Evolutionary conservation across 2,797 vertebrate species (phyloP), one percentile per base, ranked within the genome.

Genomic region (Hozukius guyotensis): DNA sequence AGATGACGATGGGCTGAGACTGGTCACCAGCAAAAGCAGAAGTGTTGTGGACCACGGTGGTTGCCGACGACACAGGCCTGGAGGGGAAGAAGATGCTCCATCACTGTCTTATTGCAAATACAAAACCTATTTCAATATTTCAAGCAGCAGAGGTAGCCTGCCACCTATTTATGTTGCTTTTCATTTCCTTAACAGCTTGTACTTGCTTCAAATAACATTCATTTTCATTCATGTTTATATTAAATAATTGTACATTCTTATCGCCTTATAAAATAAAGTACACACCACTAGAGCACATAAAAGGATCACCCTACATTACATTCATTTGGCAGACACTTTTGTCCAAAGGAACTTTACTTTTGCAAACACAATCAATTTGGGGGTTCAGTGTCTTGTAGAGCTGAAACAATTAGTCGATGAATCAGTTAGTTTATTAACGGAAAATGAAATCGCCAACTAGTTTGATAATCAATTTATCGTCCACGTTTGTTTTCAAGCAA

Each of bases 1-100:
- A 98, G 95, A 99, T 99, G 81, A 99, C 82, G 70, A 99, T 99
- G 55, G 98, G 98, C 94, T 99, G 98, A 1, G 97, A 96, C 27
- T 96, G 89, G 18, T 97, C 95, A 16, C 97, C 95, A 0, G 94
- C 96, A 69, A 93, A 94, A 36, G 96, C 92, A 3, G 96, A 94
- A 2, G 94, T 84, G 74, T 91, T 97, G 80, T 97, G 97, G 16
- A 97, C 93, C 25, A 96, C 92, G 0, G 96, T 95, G 86, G 97
- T 91, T 77, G 95, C 80, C 0, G 94, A 92, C 0, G 96, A 96
- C 75, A 94, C 89, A 5, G 95, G 94, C 90, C 98, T 99, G 92
- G 0, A 78, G 82, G 59, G 22, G 73, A 24, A 80, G 27, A 5
- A 38, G 36, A 55, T 1, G 18, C 34, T 53, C 8, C 7, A 6